Conservation (phyloP, 1,140 invertebrate species). For the Ceratina calcarata region DNA sequence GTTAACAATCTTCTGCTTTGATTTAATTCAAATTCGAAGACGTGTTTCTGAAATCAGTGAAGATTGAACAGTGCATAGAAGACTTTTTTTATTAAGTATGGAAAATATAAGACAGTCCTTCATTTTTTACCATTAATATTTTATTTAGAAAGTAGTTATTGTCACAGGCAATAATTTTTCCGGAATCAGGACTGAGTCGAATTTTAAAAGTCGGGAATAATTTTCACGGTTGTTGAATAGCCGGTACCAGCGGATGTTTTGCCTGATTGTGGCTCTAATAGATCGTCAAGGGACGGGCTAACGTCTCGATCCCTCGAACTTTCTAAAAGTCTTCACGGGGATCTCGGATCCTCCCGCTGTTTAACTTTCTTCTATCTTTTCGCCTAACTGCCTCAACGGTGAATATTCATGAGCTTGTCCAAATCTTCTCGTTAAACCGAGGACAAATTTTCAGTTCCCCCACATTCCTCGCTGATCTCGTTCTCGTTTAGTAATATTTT, state of each 20-base stretch:
- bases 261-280: constrained; percentile 38
- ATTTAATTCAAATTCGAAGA: too few species aligned
- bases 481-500: constrained; percentile 16
- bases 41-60: too few species aligned
- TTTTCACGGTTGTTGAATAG: constrained; percentile 19
- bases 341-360: not conserved
- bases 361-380: constrained; percentile 46
- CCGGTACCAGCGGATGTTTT: constrained; percentile 6
- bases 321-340: constrained; percentile 24
- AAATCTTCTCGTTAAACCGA: constrained; percentile 2
- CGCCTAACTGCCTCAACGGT: constrained; percentile 9
- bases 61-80: not conserved
- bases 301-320: constrained; percentile 30
- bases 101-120: not conserved
- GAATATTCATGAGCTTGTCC: constrained; percentile 42
- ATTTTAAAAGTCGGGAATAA: not conserved
- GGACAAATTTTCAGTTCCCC: constrained; percentile 32
- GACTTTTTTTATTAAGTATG: not conserved
- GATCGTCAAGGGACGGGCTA: constrained; percentile 20
- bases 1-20: too few species aligned
- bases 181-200: not conserved
- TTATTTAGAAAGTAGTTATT: not conserved
- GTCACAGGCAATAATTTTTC: not conserved
- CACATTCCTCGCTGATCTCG: constrained; percentile 1
- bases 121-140: not conserved